phyloP scores from a whole-genome alignment of 2,888 invertebrate species.

The Apamea crenata region DNA sequence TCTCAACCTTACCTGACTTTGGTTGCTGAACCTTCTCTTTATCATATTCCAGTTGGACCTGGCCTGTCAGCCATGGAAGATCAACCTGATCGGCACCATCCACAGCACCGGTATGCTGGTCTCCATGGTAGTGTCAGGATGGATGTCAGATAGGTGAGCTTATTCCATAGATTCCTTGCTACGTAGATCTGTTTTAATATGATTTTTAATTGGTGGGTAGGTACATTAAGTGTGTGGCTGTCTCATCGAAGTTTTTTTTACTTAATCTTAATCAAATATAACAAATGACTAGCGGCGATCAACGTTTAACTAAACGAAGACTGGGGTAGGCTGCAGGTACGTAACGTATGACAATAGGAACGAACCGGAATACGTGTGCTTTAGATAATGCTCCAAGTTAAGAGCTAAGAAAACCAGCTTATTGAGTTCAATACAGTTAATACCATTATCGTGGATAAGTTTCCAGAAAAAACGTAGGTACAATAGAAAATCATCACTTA shows the following conservation, averaged over 20 bases:
- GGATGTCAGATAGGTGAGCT: slow-evolving; percentile 80
- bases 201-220: background rate
- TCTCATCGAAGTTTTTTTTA: background rate
- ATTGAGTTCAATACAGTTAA: background rate
- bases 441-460: background rate
- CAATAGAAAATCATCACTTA: background rate
- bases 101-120: slow-evolving; percentile 81
- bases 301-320: background rate
- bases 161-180: background rate
- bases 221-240: background rate
- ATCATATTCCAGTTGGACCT: slow-evolving; percentile 77
- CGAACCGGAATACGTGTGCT: background rate
- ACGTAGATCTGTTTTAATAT: background rate
- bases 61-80: slow-evolving; percentile 82
- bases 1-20: background rate
- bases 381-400: background rate
- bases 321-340: background rate
- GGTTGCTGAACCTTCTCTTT: background rate
- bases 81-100: slow-evolving; percentile 81
- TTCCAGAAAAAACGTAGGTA: background rate
- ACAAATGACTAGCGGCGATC: background rate
- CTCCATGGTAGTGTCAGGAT: slow-evolving; percentile 80
- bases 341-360: background rate
- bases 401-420: background rate
- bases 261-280: background rate